phyloP scores from a whole-genome alignment of 2,113 vertebrate genomes.

The Bubalus kerabau region DNA sequence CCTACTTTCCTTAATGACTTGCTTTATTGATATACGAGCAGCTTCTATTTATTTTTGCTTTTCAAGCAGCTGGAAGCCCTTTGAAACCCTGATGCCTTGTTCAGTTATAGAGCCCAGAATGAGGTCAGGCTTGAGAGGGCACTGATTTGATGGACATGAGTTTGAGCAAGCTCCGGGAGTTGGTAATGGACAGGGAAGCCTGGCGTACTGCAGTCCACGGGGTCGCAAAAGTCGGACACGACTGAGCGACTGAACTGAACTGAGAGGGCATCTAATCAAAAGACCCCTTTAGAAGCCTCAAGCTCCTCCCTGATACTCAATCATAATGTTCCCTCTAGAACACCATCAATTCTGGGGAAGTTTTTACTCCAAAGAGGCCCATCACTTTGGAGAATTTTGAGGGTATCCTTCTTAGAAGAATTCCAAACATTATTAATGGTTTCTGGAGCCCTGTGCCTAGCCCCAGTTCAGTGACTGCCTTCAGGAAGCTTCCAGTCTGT shows the following conservation, averaged over 20 bases:
- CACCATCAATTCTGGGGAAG: not conserved
- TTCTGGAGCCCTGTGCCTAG: not conserved
- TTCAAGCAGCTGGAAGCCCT: not conserved
- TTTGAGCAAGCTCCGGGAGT: not conserved
- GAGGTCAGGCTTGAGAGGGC: not conserved
- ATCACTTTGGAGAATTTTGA: not conserved
- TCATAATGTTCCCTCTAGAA: not conserved
- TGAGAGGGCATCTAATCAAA: not conserved
- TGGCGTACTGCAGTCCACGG: accelerated
- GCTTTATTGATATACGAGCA: not conserved
- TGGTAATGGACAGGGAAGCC: not conserved
- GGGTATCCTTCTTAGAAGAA: not conserved
- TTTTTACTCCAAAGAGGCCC: not conserved
- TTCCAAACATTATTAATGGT: not conserved
- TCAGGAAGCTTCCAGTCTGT: not conserved
- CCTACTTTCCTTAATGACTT: not conserved
- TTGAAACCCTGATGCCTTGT: not conserved
- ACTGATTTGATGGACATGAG: not conserved
- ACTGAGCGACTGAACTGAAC: not conserved
- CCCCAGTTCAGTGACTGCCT: not conserved
- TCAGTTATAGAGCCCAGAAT: not conserved
- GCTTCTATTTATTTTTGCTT: slow-evolving; percentile 13
- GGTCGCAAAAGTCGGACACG: accelerated
- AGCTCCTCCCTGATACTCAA: accelerated
- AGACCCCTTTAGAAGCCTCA: not conserved